A percentile compares a stretch with the other conserved stretches of the same genome.
phyloP scores from a whole-genome alignment of 2,888 invertebrate species.

The Limnephilus rhombicus region DNA sequence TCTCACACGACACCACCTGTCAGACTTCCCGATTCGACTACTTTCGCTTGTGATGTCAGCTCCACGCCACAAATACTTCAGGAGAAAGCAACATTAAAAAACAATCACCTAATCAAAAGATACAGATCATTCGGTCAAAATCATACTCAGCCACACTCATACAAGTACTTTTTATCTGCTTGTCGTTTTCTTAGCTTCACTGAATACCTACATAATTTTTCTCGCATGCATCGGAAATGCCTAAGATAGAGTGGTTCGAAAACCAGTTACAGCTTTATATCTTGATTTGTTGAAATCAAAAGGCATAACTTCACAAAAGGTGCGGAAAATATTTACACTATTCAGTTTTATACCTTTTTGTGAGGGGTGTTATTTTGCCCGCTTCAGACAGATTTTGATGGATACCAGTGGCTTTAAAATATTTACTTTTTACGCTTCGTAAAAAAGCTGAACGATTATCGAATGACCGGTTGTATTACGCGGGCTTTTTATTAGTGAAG shows the following conservation, averaged over 20 bases:
- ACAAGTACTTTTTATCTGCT: not conserved
- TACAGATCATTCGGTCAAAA: not conserved
- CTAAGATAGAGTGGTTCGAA: not conserved
- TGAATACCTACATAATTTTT: not conserved
- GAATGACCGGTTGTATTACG: conserved; percentile 34
- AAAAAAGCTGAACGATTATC: conserved; percentile 27
- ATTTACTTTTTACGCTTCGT: conserved; percentile 32
- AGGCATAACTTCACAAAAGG: not conserved
- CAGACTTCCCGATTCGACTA: conserved; percentile 22
- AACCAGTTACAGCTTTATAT: not conserved
- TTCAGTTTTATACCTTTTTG: not conserved
- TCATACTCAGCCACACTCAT: not conserved
- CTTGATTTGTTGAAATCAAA: not conserved
- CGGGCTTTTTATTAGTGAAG: conserved; percentile 31
- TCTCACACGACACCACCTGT: conserved; percentile 7
- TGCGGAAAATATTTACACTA: not conserved
- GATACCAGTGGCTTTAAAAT: not conserved
- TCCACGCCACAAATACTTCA: not conserved
- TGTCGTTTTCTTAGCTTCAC: not conserved
- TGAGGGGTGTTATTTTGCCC: not conserved
- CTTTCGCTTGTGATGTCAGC: conserved; percentile 24
- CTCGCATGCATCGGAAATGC: not conserved
- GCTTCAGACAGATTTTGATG: not conserved
- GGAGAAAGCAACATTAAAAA: not conserved
- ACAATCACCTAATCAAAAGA: not conserved